phyloP scores from a whole-genome alignment of 2,888 invertebrate genomes.

The Quadriops clusia region DNA sequence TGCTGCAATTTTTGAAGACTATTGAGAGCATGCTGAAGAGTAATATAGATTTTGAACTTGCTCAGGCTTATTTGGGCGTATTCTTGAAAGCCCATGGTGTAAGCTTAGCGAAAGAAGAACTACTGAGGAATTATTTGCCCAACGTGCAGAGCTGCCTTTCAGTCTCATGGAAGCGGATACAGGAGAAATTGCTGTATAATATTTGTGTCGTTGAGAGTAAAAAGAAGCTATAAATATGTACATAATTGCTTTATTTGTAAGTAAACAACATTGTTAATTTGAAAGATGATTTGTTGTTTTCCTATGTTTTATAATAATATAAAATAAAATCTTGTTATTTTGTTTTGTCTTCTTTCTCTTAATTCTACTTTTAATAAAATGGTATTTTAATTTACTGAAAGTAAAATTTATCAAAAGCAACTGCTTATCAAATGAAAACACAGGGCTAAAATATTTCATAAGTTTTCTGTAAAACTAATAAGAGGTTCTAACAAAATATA shows the following conservation, averaged over 20 bases:
- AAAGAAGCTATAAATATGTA: no score
- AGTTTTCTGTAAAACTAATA: no score
- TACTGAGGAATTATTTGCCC: constrained; percentile 43
- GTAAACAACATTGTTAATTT: no score
- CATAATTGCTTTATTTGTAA: no score
- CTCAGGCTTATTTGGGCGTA: constrained; percentile 78
- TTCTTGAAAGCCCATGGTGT: constrained; percentile 73
- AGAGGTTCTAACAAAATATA: no score
- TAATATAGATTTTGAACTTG: constrained; percentile 77
- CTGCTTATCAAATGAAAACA: no score
- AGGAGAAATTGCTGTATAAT: constrained; percentile 59
- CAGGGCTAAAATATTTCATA: no score
- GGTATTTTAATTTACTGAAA: no score
- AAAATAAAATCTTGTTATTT: constrained; percentile 5
- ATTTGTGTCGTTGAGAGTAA: constrained; percentile 64
- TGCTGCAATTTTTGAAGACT: constrained; percentile 69
- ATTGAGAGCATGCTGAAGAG: constrained; percentile 57
- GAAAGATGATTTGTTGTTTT: no score
- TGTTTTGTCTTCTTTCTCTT: no score
- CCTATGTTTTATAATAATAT: constrained; percentile 2
- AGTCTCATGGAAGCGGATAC: constrained; percentile 53
- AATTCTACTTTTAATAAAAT: no score
- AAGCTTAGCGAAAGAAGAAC: constrained; percentile 43
- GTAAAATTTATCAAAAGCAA: no score
- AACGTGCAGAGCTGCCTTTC: constrained; percentile 48